phyloP scores from a whole-genome alignment of 2,888 invertebrate genomes.

The Folsomia candida region DNA sequence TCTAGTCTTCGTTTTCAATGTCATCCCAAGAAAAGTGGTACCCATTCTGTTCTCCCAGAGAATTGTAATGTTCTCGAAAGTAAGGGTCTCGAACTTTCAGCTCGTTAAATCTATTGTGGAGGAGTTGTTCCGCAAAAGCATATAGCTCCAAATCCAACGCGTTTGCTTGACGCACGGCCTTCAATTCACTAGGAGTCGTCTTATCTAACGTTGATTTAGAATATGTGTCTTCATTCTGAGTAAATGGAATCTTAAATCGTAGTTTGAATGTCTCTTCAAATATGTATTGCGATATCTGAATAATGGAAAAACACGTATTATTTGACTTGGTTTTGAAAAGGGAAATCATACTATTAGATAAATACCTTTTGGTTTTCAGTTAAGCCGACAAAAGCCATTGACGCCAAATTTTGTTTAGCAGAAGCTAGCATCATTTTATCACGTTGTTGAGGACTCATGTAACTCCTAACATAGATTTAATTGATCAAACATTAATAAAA shows the following conservation, averaged over 20 bases:
- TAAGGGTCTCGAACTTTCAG: slow-evolving; percentile 75
- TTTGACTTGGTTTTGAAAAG: not conserved
- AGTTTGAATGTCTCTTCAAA: slow-evolving; percentile 92
- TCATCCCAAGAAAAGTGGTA: slow-evolving; percentile 78
- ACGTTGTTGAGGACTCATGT: slow-evolving; percentile 68
- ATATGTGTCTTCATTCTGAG: slow-evolving; percentile 87
- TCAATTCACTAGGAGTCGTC: slow-evolving; percentile 70
- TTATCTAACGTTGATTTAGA: slow-evolving; percentile 78
- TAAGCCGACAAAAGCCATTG: slow-evolving; percentile 95
- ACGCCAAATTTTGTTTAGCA: slow-evolving; percentile 89
- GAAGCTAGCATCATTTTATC: slow-evolving; percentile 86
- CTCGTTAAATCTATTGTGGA: slow-evolving; percentile 72
- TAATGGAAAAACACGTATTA: not conserved
- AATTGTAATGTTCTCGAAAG: slow-evolving; percentile 78
- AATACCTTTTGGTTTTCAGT: slow-evolving; percentile 82
- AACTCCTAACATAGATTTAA: slow-evolving; percentile 58
- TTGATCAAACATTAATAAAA: not conserved
- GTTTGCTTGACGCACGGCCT: slow-evolving; percentile 75
- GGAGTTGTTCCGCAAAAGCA: slow-evolving; percentile 83
- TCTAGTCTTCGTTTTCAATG: slow-evolving; percentile 48
- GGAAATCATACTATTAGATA: not conserved
- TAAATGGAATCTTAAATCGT: slow-evolving; percentile 83
- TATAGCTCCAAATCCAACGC: slow-evolving; percentile 89
- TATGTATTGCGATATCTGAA: slow-evolving; percentile 80
- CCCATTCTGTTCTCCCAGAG: slow-evolving; percentile 71